Conservation (phyloP, 2,888 invertebrate species). For the Acleris literana region DNA sequence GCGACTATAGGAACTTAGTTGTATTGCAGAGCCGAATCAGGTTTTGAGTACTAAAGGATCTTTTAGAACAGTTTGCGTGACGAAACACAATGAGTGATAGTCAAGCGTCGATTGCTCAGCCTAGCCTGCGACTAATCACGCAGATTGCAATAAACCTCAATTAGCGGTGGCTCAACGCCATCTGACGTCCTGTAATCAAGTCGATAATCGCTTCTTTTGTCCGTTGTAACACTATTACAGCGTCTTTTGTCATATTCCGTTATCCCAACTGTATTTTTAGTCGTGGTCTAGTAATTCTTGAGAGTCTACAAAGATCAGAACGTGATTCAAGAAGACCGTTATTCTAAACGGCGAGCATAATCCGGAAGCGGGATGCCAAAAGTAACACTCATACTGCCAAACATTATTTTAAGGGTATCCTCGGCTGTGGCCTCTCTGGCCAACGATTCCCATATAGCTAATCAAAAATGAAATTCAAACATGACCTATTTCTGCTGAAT, state of each 20-base stretch:
- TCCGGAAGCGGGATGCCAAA: too few relatives aligned
- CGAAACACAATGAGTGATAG: conserved; percentile 16
- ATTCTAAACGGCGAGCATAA: too few relatives aligned
- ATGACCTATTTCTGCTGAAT: too few relatives aligned
- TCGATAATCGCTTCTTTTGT: conserved; percentile 14
- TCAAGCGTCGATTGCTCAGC: conserved; percentile 10
- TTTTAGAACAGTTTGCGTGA: conserved; percentile 22
- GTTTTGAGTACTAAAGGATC: not conserved
- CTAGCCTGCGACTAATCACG: conserved; percentile 7
- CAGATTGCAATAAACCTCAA: conserved; percentile 20
- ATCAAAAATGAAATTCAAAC: too few relatives aligned
- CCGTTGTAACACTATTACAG: not conserved
- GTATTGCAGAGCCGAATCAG: not conserved
- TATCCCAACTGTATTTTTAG: not conserved
- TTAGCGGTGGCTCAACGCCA: conserved; percentile 6
- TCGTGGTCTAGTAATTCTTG: too few relatives aligned
- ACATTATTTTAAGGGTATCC: too few relatives aligned
- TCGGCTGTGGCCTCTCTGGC: too few relatives aligned
- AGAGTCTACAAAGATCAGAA: too few relatives aligned
- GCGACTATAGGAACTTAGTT: too few relatives aligned
- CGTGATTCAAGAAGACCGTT: too few relatives aligned
- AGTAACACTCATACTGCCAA: too few relatives aligned
- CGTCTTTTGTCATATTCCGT: not conserved
- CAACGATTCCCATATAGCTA: too few relatives aligned
- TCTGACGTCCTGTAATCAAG: conserved; percentile 1